These are phyloP conservation scores for Muscidifurax raptorellus DNA, from an alignment of 1,140 invertebrate species.

Conservation along the genomic window DNA sequence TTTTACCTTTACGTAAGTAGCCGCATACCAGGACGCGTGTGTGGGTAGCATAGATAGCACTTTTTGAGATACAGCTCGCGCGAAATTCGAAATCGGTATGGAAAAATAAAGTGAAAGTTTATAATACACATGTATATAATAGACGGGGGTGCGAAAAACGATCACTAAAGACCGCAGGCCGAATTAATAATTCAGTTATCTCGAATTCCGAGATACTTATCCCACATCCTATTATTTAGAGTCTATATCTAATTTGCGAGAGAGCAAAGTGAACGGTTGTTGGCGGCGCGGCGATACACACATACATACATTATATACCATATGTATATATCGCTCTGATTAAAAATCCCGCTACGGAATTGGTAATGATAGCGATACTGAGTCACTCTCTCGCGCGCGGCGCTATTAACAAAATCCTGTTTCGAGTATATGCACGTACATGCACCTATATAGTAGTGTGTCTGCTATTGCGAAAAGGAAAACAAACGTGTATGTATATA, in stretches of 20 bases:
- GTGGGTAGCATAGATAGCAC: no score
- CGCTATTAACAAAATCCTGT: conserved; percentile 47
- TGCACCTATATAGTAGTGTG: no score
- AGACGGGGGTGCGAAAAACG: background rate
- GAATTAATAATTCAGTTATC: conserved; percentile 12
- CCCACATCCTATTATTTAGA: conserved; percentile 41
- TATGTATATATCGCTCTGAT: background rate
- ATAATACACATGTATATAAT: background rate
- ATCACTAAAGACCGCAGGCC: background rate
- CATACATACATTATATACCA: no score
- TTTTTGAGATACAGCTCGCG: no score
- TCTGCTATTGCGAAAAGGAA: conserved; percentile 23
- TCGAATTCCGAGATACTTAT: conserved; percentile 2
- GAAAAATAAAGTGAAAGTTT: background rate
- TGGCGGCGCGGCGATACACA: background rate
- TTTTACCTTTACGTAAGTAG: background rate
- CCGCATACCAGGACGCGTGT: no score
- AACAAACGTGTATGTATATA: background rate
- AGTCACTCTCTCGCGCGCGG: conserved; percentile 25
- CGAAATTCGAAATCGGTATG: conserved; percentile 45
- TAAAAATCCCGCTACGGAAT: conserved; percentile 30
- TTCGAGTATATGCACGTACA: conserved; percentile 1
- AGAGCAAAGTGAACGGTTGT: conserved; percentile 35
- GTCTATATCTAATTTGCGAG: conserved; percentile 29
- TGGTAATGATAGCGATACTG: conserved; percentile 46